A percentile compares a stretch with the other conserved stretches of the same genome.
These are phyloP conservation scores for Akabosia matsudoensis DNA, from an alignment of 1,140 invertebrate genomes.

Conservation along the genomic window DNA sequence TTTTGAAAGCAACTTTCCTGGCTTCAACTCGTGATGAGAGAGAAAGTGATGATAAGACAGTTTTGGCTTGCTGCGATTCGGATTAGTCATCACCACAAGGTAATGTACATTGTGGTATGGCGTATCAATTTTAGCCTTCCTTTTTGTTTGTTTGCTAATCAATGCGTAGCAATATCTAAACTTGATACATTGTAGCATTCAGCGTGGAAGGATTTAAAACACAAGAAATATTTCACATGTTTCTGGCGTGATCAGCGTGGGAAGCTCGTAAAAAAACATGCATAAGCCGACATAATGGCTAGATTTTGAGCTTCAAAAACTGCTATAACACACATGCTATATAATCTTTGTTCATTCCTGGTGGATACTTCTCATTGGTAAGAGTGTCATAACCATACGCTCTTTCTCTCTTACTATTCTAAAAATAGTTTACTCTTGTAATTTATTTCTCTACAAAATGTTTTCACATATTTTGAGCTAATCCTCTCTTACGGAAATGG, in stretches of 20 bases:
- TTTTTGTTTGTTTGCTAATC: neutral
- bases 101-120: neutral
- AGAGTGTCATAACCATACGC: too few species aligned
- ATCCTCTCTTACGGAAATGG: too few species aligned
- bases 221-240: neutral
- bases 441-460: neutral
- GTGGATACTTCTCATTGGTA: neutral
- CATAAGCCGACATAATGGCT: neutral
- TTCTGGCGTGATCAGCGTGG: neutral
- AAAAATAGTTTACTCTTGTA: neutral
- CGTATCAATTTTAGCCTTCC: neutral
- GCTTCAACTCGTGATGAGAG: neutral
- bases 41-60: neutral
- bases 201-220: slow-evolving; percentile 1
- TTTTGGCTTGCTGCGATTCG: neutral
- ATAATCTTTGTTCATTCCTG: too few species aligned
- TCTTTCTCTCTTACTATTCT: neutral
- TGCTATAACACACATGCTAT: too few species aligned
- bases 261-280: neutral
- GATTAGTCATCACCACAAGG: slow-evolving; percentile 21
- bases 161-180: too few species aligned
- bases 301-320: neutral
- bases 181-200: neutral
- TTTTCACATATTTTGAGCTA: too few species aligned
- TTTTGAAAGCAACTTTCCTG: neutral